Evolutionary conservation across 2,797 vertebrate species (phyloP).

Genomic region (Tiaroga cobitis): DNA sequence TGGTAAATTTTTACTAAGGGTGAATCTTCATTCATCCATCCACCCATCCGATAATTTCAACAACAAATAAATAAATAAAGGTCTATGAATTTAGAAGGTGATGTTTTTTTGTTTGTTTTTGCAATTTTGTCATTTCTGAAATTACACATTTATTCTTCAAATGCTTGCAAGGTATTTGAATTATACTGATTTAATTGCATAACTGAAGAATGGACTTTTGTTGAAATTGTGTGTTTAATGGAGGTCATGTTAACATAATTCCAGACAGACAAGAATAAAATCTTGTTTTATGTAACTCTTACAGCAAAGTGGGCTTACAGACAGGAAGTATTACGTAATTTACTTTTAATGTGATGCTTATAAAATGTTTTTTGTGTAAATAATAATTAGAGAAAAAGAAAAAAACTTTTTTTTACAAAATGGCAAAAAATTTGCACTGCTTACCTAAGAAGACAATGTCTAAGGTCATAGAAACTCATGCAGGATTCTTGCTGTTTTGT

Average conservation of each 20-base stretch:
- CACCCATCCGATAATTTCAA: no score
- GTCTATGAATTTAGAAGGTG: no score
- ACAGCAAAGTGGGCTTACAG: not conserved
- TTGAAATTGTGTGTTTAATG: conserved; percentile 3
- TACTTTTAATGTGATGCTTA: not conserved
- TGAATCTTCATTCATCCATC: no score
- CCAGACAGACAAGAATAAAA: not conserved
- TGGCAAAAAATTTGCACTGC: not conserved
- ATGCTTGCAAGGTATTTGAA: conserved; percentile 14
- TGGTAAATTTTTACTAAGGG: no score
- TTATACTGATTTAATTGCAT: not conserved
- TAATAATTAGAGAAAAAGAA: no score
- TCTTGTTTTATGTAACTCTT: not conserved
- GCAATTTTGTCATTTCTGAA: not conserved
- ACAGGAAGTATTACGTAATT: not conserved
- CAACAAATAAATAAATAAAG: no score
- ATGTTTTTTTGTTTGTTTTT: no score
- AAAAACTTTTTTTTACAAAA: not conserved
- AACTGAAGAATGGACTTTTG: not conserved
- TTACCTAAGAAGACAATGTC: not conserved
- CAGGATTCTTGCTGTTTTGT: not conserved
- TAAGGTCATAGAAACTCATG: not conserved
- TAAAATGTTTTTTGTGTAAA: not conserved
- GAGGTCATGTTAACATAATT: conserved; percentile 5
- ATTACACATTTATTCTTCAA: not conserved